Percentiles rank a stretch among this genome's conserved stretches.
phyloP scores from a whole-genome alignment of 2,888 invertebrate species.

The Ametastegia equiseti region DNA sequence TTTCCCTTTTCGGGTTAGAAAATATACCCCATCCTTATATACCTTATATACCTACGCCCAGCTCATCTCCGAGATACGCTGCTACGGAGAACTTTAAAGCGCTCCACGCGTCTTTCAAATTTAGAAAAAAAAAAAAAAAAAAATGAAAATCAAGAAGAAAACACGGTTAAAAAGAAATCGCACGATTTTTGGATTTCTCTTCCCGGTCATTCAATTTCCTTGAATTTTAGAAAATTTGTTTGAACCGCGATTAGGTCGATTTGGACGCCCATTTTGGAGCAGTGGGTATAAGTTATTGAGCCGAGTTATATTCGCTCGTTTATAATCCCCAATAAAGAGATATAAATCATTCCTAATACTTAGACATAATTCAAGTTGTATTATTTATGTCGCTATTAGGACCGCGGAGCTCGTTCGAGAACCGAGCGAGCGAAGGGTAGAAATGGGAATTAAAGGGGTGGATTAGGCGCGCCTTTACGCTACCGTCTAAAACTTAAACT shows the following conservation, averaged over 20 bases:
- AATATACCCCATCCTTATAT: neutral
- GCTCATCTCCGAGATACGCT: neutral
- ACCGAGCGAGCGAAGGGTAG: constrained; percentile 1
- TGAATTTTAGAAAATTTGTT: no score
- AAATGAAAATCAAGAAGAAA: no score
- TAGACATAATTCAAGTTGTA: constrained; percentile 62
- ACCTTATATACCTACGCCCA: neutral
- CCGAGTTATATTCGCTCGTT: neutral
- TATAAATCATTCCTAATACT: constrained; percentile 58
- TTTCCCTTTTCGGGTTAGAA: constrained; percentile 42
- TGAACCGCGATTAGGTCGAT: neutral
- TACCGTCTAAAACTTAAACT: neutral
- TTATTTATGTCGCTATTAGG: constrained; percentile 63
- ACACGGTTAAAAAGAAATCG: no score
- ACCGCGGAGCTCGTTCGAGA: constrained; percentile 40
- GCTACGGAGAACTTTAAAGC: no score
- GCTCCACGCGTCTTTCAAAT: no score
- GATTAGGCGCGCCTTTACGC: constrained; percentile 50
- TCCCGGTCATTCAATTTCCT: no score
- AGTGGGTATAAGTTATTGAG: no score
- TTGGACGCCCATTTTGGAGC: no score
- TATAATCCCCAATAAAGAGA: constrained; percentile 41
- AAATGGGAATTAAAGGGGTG: constrained; percentile 56
- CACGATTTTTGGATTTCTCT: no score
- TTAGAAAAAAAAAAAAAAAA: no score